Conservation (phyloP, 2,888 invertebrate genomes). For the Pollenia labialis region DNA sequence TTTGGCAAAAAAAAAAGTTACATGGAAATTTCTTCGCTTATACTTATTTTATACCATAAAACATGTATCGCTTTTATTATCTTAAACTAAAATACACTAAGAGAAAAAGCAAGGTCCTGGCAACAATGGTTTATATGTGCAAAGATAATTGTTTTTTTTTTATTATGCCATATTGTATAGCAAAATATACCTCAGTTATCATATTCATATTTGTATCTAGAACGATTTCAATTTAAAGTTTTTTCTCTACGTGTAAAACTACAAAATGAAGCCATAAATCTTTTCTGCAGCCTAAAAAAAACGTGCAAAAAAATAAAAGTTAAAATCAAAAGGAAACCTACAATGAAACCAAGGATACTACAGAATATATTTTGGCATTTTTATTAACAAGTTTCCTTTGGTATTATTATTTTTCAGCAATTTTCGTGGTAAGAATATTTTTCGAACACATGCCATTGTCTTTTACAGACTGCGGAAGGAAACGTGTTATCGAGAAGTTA, state of each 20-base stretch:
- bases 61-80: neutral
- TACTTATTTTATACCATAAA: neutral
- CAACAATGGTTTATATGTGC: too few relatives aligned
- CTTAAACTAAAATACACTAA: too few relatives aligned
- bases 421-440: conserved; percentile 24
- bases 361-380: conserved; percentile 6
- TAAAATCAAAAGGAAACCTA: neutral
- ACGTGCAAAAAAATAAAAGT: neutral
- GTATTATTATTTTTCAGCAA: conserved; percentile 2
- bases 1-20: too few relatives aligned
- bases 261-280: neutral
- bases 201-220: too few relatives aligned
- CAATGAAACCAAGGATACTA: conserved; percentile 5
- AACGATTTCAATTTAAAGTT: too few relatives aligned
- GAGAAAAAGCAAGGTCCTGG: too few relatives aligned
- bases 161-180: too few relatives aligned
- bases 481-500: conserved; percentile 25
- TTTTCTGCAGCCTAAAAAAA: neutral
- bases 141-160: too few relatives aligned
- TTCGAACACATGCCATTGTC: neutral
- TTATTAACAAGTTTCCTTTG: conserved; percentile 24
- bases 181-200: too few relatives aligned
- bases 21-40: neutral
- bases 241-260: too few relatives aligned
- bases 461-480: conserved; percentile 33